phyloP scores from a whole-genome alignment of 2,113 vertebrate species.

The Pygoscelis antarcticus region DNA sequence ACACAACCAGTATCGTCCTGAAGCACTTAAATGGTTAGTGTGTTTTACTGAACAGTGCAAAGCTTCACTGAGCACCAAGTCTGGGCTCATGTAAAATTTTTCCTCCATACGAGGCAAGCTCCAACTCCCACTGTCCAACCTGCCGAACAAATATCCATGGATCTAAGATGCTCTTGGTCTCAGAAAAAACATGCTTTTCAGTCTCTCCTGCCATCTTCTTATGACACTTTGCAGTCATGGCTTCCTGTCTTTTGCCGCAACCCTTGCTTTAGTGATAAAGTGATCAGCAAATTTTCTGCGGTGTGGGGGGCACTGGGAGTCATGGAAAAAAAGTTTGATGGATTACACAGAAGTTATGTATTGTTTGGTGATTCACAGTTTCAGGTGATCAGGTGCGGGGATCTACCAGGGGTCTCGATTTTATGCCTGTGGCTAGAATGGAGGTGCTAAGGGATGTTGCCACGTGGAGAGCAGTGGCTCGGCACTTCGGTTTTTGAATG shows the following conservation, averaged over 20 bases:
- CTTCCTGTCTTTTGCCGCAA: neutral
- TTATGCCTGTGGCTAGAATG: neutral
- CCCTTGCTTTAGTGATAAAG: neutral
- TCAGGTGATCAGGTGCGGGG: neutral
- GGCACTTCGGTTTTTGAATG: neutral
- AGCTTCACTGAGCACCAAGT: neutral
- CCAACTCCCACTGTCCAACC: neutral
- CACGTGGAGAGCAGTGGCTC: neutral
- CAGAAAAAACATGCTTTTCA: neutral
- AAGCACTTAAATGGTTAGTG: neutral
- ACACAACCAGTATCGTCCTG: neutral
- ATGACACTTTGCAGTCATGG: neutral
- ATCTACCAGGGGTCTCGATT: neutral
- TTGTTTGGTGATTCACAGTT: neutral
- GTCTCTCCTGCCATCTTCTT: neutral
- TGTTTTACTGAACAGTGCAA: neutral
- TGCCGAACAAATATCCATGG: neutral
- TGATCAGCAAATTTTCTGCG: neutral
- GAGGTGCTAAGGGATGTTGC: neutral
- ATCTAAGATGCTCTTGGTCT: neutral
- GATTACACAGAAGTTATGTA: fast-evolving
- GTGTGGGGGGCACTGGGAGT: neutral
- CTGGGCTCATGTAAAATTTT: neutral
- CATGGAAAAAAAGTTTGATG: too few species aligned
- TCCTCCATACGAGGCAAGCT: neutral